Conservation (phyloP, 2,888 invertebrate genomes). For the Lepidocyrtinus sp. region DNA sequence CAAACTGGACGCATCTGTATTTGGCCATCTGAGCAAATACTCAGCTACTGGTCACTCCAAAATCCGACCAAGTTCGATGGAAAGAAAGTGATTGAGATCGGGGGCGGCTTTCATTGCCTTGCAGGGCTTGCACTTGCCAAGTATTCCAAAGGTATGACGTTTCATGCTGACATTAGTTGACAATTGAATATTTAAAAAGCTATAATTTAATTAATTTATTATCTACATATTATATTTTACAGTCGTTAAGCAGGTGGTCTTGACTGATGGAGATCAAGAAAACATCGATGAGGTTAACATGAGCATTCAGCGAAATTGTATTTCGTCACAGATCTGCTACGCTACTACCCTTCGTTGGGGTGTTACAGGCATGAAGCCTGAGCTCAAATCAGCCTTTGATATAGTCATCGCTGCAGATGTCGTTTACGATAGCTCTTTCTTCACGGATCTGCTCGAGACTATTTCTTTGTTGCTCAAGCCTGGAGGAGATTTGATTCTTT, state of each 20-base stretch:
- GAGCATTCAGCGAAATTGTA: constrained; percentile 49
- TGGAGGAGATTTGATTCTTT: constrained; percentile 56
- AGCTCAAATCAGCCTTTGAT: constrained; percentile 52
- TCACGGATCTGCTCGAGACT: constrained; percentile 39
- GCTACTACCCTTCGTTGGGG: constrained; percentile 53
- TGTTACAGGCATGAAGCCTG: constrained; percentile 20
- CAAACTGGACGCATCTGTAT: constrained; percentile 59
- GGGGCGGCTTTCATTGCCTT: constrained; percentile 60
- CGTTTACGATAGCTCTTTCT: constrained; percentile 45
- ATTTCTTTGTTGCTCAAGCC: constrained; percentile 52
- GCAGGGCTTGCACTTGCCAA: constrained; percentile 47
- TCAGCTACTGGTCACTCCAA: constrained; percentile 43
- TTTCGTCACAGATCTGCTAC: constrained; percentile 31
- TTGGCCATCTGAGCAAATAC: constrained; percentile 61
- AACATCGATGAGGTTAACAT: constrained; percentile 49
- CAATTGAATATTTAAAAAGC: no score
- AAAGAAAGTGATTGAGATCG: constrained; percentile 54
- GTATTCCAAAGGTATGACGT: constrained; percentile 43
- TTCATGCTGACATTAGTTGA: not conserved
- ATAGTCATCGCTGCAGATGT: constrained; percentile 60
- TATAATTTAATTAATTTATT: no score
- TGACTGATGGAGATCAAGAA: constrained; percentile 57
- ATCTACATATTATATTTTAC: no score
- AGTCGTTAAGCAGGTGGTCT: constrained; percentile 46
- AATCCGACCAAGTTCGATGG: constrained; percentile 39